Evolutionary conservation across 1,140 invertebrate species (phyloP), one percentile per base, ranked within the genome.

Genomic region (Bathynomus jamesi): DNA sequence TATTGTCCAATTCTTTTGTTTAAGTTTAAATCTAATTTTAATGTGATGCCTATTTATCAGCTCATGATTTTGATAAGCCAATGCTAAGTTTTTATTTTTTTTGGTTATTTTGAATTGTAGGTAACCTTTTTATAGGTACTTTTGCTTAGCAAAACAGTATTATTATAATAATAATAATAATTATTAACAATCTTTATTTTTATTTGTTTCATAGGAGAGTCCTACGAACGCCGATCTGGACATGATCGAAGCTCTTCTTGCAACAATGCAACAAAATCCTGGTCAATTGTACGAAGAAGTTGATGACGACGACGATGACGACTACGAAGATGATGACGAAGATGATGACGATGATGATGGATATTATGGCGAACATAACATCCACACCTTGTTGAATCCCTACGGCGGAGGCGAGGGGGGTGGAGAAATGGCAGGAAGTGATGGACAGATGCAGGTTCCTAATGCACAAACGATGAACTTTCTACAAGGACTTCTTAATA

Each of bases 391-490:
- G 70, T 53, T 67, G 40, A 77, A 77, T 69, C 76, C 76, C 11
- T 77, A 74, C 65, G 67, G 61, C 28, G 70, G 66, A 2, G 74
- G 70, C 24, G 75, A 64, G 13, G 75, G 28, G 21, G 72, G 70
- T 21, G 75, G 67, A 2, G 72, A 30, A 27, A 53, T 28, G 21
- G 65, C 28, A 10, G 69, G 73, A 60, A 67, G 70, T n/a, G 75
- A 72, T 69, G 66, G 67, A 67, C 28, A 65, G 62, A 65, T 74
- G 61, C n/a, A 69, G 24, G 46, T 75, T 25, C 73, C 73, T 17
- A 74, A 72, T n/a, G 73, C 71, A 66, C 72, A 74, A 62, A 74
- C 76, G 5, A 74, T 77, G 76, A 74, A 70, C 67, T 69, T 77
- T 21, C 53, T 74, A 25, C 76, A 77, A 29, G 76, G 76, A 1